Percentiles rank a stretch among this genome's conserved stretches.
Conservation (phyloP, 2,888 invertebrate genomes). For the Podotricha telesiphe region DNA sequence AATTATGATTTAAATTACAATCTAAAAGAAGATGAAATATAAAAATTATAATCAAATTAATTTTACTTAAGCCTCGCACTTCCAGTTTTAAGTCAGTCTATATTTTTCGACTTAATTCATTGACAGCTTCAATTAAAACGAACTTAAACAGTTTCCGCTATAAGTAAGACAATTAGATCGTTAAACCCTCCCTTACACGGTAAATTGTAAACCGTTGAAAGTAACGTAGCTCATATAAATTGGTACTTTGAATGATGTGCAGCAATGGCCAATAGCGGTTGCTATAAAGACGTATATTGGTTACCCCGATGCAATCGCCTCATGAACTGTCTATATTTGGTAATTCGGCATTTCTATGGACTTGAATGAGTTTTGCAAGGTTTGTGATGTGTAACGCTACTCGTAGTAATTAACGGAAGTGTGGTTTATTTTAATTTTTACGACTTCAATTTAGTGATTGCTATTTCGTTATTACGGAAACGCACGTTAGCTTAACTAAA, state of each 20-base stretch:
- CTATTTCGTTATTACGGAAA: neutral
- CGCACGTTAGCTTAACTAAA: neutral
- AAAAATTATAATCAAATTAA: too few species aligned
- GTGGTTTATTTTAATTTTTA: slow-evolving; percentile 28
- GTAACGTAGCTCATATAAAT: slow-evolving; percentile 42
- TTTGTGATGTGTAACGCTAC: slow-evolving; percentile 21
- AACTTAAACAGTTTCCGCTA: slow-evolving; percentile 52
- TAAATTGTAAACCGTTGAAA: slow-evolving; percentile 42
- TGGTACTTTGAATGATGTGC: slow-evolving; percentile 48
- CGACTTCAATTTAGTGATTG: slow-evolving; percentile 13
- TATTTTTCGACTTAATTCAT: slow-evolving; percentile 49
- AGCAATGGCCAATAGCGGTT: slow-evolving; percentile 49
- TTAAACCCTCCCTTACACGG: slow-evolving; percentile 48
- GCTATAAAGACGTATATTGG: slow-evolving; percentile 45
- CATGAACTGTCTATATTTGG: slow-evolving; percentile 40
- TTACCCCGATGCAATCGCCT: slow-evolving; percentile 33
- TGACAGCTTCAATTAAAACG: slow-evolving; percentile 70
- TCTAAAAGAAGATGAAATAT: too few species aligned
- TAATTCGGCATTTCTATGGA: slow-evolving; percentile 40
- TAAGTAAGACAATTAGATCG: slow-evolving; percentile 53
- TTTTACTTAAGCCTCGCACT: slow-evolving; percentile 24
- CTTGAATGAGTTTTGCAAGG: slow-evolving; percentile 41
- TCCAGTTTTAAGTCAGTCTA: slow-evolving; percentile 37
- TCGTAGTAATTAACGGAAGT: slow-evolving; percentile 22
- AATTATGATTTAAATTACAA: neutral